phyloP scores from a whole-genome alignment of 2,113 vertebrate species.

The Lipophrys pholis region DNA sequence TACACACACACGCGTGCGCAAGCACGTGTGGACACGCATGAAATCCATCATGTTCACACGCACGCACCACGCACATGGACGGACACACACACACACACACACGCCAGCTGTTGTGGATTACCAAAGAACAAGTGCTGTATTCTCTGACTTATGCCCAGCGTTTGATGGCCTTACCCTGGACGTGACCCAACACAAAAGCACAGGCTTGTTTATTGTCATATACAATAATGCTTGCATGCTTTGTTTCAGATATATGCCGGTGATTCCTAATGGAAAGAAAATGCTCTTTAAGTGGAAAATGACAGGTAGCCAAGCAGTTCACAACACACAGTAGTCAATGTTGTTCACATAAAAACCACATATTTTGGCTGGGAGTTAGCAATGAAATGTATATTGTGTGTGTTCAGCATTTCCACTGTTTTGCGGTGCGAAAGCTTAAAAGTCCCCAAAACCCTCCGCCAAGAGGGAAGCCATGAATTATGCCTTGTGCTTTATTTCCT shows the following conservation, averaged over 20 bases:
- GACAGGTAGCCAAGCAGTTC: neutral
- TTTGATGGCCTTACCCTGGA: constrained; percentile 61
- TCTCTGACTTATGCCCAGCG: constrained; percentile 59
- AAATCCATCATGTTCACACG: constrained; percentile 50
- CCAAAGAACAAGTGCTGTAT: constrained; percentile 60
- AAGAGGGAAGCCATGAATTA: constrained; percentile 35
- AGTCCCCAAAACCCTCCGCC: constrained; percentile 8
- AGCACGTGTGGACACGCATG: constrained; percentile 23
- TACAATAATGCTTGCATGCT: constrained; percentile 1
- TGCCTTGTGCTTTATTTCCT: constrained; percentile 34
- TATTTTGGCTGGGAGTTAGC: neutral
- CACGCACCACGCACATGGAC: neutral
- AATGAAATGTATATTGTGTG: neutral
- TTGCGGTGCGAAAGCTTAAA: constrained; percentile 10
- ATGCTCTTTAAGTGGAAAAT: constrained; percentile 4
- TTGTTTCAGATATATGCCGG: neutral
- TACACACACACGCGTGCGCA: constrained; percentile 41
- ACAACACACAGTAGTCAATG: neutral
- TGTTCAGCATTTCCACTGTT: neutral
- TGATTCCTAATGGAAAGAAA: constrained; percentile 10
- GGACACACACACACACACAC: constrained; percentile 33
- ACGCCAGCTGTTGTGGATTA: constrained; percentile 81
- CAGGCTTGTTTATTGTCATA: constrained; percentile 32
- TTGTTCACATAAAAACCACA: neutral
- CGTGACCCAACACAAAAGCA: constrained; percentile 63